Evolutionary conservation across 2,113 vertebrate genomes (phyloP), one percentile per base, ranked within the genome.

Genomic region (Corydoras sp.): DNA sequence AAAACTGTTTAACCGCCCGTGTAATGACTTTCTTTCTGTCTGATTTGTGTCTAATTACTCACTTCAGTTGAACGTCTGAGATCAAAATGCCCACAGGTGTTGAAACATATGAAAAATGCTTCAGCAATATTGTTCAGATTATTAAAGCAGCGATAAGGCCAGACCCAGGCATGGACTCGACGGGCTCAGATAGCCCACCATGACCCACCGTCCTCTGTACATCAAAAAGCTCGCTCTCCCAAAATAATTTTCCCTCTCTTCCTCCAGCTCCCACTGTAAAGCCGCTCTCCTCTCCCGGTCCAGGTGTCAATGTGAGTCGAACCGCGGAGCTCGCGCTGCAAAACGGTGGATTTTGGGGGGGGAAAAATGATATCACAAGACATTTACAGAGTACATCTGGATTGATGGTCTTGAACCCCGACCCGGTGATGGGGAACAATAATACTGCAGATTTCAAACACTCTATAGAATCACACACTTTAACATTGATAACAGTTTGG

Each of bases 171-270:
- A 18, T 18, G 53, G 48, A 49, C 63, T 63, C 50, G 10, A 10
- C 48, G 5, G 43, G 24, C 62, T 12, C 43, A 9, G 55, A 59
- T 59, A 58, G 62, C 55, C 43, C 8, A 4, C 24, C 5, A 10
- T 59, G 64, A 55, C 58, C 58, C 15, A 2, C 30, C 56, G 59
- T 32, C 48, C 30, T 66, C 58, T 14, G 43, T 54, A 73, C 71
- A 65, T 73, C 71, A 73, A 65, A 73, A 35, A 50, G 31, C 31
- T 49, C 64, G 35, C 70, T 76, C 62, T 55, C 62, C 55, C 9
- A 54, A 64, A 58, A 71, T 56, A 43, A 65, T 15, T 59, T 54
- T 24, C 56, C 24, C 51, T 58, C 43, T 71, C 56, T 66, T 60
- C 50, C 58, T 76, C 55, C 56, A 15, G 62, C 50, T 65, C 73